These are phyloP conservation scores for Campoletis raptor DNA, from an alignment of 2,888 invertebrate species.

Conservation along the genomic window DNA sequence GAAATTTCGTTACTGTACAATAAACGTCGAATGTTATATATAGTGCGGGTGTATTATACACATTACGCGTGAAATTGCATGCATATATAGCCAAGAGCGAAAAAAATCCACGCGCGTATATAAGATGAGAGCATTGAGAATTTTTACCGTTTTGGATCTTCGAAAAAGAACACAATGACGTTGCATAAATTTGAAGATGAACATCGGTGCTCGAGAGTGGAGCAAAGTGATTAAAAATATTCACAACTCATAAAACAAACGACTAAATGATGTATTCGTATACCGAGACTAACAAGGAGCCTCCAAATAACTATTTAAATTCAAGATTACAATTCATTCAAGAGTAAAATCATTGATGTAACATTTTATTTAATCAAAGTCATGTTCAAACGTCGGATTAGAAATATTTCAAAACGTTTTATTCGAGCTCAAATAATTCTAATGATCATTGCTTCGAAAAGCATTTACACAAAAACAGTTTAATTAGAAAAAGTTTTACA, in stretches of 20 bases:
- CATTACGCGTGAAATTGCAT: conserved; percentile 42
- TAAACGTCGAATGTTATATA: conserved; percentile 1
- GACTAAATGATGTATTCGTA: background rate
- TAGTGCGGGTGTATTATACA: conserved; percentile 34
- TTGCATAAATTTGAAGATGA: conserved; percentile 12
- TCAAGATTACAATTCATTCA: background rate
- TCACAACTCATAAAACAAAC: conserved; percentile 23
- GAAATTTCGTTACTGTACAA: background rate
- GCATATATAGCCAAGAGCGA: conserved; percentile 17
- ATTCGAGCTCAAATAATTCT: background rate
- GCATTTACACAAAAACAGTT: too few species aligned
- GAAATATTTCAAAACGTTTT: background rate
- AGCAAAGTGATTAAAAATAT: conserved; percentile 27
- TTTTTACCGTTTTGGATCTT: conserved; percentile 35
- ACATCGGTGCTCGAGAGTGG: background rate
- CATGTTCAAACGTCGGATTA: background rate
- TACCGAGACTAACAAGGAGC: background rate
- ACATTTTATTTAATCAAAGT: background rate
- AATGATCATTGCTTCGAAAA: background rate
- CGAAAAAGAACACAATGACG: conserved; percentile 20
- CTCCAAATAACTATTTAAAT: background rate
- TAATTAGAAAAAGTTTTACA: background rate
- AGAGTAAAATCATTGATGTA: background rate
- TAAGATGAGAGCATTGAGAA: conserved; percentile 9
- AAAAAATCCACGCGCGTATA: background rate